Conservation (phyloP, 2,797 vertebrate species). For the Smutsia temminckii region DNA sequence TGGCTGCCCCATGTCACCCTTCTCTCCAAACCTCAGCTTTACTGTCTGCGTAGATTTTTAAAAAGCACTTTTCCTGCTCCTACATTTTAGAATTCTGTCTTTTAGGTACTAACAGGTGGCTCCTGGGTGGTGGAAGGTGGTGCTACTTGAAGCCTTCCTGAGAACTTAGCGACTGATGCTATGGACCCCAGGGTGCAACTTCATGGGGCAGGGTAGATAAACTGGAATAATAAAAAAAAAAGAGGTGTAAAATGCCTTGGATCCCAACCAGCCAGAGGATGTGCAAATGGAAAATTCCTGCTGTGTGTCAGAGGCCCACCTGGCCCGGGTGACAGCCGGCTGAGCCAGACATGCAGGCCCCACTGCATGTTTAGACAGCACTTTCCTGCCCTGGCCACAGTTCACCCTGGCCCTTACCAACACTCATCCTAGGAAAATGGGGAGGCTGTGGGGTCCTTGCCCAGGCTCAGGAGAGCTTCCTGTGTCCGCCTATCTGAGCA, state of each 20-base stretch:
- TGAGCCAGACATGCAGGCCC: constrained; percentile 66
- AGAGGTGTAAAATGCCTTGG: constrained; percentile 62
- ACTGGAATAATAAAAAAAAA: background rate
- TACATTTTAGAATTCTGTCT: constrained; percentile 7
- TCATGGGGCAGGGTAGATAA: constrained; percentile 10
- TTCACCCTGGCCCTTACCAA: background rate
- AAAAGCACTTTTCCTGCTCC: background rate
- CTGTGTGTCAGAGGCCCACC: constrained; percentile 79
- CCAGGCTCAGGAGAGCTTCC: background rate
- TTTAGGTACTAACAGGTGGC: constrained; percentile 4
- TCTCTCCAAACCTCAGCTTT: background rate
- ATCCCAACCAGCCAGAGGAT: constrained; percentile 75
- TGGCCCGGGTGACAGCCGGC: constrained; percentile 75
- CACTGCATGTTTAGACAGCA: constrained; percentile 66
- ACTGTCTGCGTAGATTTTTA: background rate
- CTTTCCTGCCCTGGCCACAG: constrained; percentile 66
- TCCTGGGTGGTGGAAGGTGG: background rate
- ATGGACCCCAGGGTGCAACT: background rate
- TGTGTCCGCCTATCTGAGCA: background rate
- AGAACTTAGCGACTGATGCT: background rate
- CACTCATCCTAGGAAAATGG: background rate
- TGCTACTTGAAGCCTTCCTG: background rate
- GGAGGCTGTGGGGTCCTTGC: background rate
- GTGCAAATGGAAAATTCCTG: constrained; percentile 80
- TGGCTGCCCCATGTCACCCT: background rate